phyloP scores from a whole-genome alignment of 2,888 invertebrate genomes.

The Timema cristinae region DNA sequence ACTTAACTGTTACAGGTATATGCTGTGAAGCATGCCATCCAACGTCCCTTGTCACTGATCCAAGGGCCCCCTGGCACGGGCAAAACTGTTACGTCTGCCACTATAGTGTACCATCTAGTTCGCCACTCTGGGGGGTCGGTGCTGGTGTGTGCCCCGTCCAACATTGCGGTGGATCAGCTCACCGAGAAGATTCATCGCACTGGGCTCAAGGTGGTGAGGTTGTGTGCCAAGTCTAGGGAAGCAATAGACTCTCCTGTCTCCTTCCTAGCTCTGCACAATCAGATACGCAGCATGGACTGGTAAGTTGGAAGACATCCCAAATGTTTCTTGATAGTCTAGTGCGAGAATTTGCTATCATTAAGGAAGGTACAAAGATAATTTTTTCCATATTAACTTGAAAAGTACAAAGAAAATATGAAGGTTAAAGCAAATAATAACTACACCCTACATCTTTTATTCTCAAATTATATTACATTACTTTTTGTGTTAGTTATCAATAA shows the following conservation, averaged over 20 bases:
- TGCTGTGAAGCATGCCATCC: slow-evolving; percentile 96
- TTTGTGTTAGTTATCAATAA: too few relatives aligned
- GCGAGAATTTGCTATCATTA: too few relatives aligned
- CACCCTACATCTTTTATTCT: too few relatives aligned
- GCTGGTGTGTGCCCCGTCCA: slow-evolving; percentile 97
- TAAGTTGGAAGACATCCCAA: too few relatives aligned
- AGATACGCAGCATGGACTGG: slow-evolving; percentile 91
- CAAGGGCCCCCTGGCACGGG: slow-evolving; percentile 98
- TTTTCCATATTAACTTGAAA: too few relatives aligned
- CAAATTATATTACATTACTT: too few relatives aligned
- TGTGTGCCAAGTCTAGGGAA: slow-evolving; percentile 97
- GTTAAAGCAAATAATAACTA: too few relatives aligned
- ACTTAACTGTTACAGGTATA: slow-evolving; percentile 66
- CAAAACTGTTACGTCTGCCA: slow-evolving; percentile 98
- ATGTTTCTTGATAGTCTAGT: too few relatives aligned
- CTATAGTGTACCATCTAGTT: slow-evolving; percentile 96
- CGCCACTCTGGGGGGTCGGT: slow-evolving; percentile 88
- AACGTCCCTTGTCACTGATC: slow-evolving; percentile 91
- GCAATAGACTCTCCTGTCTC: slow-evolving; percentile 97
- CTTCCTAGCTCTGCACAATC: slow-evolving; percentile 94
- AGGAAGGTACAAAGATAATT: too few relatives aligned
- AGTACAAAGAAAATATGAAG: too few relatives aligned
- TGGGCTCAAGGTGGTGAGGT: slow-evolving; percentile 85
- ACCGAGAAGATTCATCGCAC: slow-evolving; percentile 98
- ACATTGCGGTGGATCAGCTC: slow-evolving; percentile 98